Conservation (phyloP, 1,140 invertebrate genomes). For the Bombus impatiens region DNA sequence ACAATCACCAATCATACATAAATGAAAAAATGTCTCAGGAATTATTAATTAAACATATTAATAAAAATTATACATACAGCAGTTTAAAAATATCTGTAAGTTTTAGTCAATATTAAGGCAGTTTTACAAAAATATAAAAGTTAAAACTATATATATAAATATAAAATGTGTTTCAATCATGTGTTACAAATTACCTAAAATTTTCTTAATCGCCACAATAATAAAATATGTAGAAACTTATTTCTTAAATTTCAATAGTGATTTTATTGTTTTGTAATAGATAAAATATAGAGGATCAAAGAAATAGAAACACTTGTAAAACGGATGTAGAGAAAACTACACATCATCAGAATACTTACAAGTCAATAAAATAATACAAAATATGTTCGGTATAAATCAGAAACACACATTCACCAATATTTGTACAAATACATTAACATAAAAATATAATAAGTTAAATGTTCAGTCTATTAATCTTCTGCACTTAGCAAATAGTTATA, state of each 20-base stretch:
- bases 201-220: background rate
- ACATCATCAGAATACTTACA: background rate
- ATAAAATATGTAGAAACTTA: background rate
- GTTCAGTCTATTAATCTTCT: background rate
- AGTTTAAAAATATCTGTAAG: background rate
- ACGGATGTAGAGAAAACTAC: background rate
- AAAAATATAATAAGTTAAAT: background rate
- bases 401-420: background rate
- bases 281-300: background rate
- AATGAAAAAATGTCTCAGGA: background rate
- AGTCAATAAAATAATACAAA: background rate
- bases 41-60: background rate
- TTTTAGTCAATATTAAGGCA: background rate
- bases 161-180: conserved; percentile 1
- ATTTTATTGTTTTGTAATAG: background rate
- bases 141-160: background rate
- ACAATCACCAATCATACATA: conserved; percentile 17
- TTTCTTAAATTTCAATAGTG: background rate
- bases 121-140: background rate
- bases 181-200: background rate
- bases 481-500: background rate
- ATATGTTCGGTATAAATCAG: background rate
- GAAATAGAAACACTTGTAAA: background rate
- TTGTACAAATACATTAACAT: conserved; percentile 8
- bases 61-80: conserved; percentile 6